Base-by-base conservation (phyloP, 92 coral and sea anemone species). In the Ricordea florida region DNA sequence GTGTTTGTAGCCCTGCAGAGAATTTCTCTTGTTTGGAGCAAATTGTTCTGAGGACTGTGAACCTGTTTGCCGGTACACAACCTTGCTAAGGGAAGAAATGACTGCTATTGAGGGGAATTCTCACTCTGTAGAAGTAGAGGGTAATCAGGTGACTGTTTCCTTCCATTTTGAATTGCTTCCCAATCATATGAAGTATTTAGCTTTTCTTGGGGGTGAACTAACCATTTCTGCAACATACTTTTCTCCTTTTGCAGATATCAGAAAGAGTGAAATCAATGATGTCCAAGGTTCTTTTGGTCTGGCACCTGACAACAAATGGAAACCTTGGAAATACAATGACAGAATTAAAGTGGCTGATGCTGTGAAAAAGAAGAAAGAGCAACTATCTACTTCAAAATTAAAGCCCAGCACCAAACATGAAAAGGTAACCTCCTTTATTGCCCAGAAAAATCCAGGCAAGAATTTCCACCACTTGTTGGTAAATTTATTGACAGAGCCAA, bases 181-280 rank as follows among this genome's bases (percentile, higher is more conserved):
- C 15, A 79, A 79, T 71, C 82, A 85, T 44, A 79, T 72, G 87
- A 86, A 80, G 29, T 86, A 80, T 53, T 38, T 87, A 3, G 85
- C 92, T 2, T 82, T 76, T 70, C 77, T 82, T 43, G 84, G 55
- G 5, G 90, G 90, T 11, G 90, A 85, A 59, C 86, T 85, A 40
- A 34, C 65, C 28, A 85, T 78, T 14, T 76, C 86, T 72, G 89
- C 97, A 13, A 65, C 11, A 32, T 83, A 50, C 34, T 87, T 91
- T 37, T 91, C 92, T 44, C 80, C 92, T 31, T 90, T 86, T 82
- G 92, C 96, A 82, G 69, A 90, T 64, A 79, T 86, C 61, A 50
- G 31, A 1, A 82, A 66, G 4, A 27, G 28, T 26, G 79, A 72
- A 13, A 48, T 70, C n/a, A 35, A 14, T 47, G 20, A 75, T 38